phyloP scores from a whole-genome alignment of 2,113 vertebrate species.

The Barnardius zonarius region DNA sequence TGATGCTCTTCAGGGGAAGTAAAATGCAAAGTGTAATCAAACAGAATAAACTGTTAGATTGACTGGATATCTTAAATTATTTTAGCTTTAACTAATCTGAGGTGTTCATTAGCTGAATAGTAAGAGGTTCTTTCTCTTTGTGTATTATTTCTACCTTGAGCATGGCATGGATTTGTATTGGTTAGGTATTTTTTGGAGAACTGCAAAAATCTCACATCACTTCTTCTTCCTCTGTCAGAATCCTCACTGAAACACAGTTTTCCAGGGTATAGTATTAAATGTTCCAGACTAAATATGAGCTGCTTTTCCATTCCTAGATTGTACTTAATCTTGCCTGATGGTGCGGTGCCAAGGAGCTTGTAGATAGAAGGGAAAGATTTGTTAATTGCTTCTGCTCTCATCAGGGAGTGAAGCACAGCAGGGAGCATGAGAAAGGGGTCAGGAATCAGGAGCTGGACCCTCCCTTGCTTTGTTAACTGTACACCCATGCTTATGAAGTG shows the following conservation, averaged over 20 bases:
- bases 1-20: not conserved
- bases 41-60: not conserved
- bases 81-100: not conserved
- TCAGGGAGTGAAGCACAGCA: not conserved
- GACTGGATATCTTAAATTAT: not conserved
- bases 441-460: not conserved
- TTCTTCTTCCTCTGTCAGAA: not conserved
- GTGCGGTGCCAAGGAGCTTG: not conserved
- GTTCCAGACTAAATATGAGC: not conserved
- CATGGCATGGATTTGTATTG: not conserved
- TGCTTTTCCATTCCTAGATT: not conserved
- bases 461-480: fast-evolving
- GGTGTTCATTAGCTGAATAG: not conserved
- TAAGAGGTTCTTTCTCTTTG: not conserved
- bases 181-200: not conserved
- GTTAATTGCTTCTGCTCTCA: not conserved
- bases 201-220: not conserved
- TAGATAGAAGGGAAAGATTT: not conserved
- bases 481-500: not conserved
- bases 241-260: not conserved
- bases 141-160: not conserved
- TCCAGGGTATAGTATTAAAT: not conserved
- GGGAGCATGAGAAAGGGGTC: not conserved
- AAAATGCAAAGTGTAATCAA: conserved; percentile 2
- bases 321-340: not conserved